Evolutionary conservation across 2,888 invertebrate genomes (phyloP).

Genomic region (Spilosoma lubricipeda): DNA sequence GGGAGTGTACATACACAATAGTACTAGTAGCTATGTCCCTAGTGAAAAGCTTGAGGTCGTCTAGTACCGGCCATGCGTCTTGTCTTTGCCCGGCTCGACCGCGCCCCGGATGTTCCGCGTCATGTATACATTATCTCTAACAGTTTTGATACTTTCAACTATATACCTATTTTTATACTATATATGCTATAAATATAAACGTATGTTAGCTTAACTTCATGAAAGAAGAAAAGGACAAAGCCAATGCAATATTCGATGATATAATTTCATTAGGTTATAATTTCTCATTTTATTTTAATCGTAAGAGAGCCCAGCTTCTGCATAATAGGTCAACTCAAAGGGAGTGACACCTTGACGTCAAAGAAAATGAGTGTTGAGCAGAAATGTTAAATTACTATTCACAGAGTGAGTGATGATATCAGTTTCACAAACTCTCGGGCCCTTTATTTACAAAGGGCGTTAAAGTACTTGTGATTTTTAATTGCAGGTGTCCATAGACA

Average conservation of each 20-base stretch:
- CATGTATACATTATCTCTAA: slow-evolving; percentile 38
- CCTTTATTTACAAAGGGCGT: no score
- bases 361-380: no score
- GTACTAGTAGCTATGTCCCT: slow-evolving; percentile 48
- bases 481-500: no score
- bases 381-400: no score
- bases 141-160: slow-evolving; percentile 61
- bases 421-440: no score
- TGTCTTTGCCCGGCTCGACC: slow-evolving; percentile 70
- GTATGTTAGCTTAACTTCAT: neutral
- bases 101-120: slow-evolving; percentile 69
- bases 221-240: neutral
- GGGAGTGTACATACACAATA: slow-evolving; percentile 13
- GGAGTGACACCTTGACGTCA: no score
- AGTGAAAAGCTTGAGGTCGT: slow-evolving; percentile 49
- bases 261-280: neutral
- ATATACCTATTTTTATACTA: neutral
- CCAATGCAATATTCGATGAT: neutral
- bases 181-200: no score
- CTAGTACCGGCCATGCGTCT: slow-evolving; percentile 77
- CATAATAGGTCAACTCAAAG: neutral
- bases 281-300: neutral
- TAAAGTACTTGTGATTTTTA: no score
- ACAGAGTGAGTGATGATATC: no score
- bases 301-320: neutral